phyloP scores from a whole-genome alignment of 2,113 vertebrate species.

The Saguinus imperator region DNA sequence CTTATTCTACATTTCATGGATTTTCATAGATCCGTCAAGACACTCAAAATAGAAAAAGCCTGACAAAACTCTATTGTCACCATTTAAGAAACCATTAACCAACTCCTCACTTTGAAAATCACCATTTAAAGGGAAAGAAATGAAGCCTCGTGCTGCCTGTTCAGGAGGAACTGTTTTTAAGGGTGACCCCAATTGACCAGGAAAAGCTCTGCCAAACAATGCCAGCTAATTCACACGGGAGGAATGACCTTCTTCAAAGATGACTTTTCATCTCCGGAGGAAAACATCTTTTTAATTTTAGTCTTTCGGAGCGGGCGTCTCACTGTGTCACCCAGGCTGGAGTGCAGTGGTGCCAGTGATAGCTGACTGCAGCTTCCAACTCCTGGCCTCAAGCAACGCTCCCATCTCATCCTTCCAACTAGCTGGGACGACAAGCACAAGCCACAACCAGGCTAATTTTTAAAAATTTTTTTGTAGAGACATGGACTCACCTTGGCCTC shows the following conservation, averaged over 20 bases:
- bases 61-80: slow-evolving; percentile 16
- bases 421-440: neutral
- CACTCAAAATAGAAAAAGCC: neutral
- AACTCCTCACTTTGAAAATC: slow-evolving; percentile 11
- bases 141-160: neutral
- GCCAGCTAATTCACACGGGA: neutral
- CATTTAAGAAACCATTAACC: neutral
- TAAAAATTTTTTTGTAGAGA: neutral
- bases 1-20: neutral
- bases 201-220: too few species aligned
- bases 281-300: neutral
- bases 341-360: neutral
- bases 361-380: neutral
- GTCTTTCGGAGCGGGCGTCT: neutral
- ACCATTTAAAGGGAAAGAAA: neutral
- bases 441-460: neutral
- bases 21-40: neutral
- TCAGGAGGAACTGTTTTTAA: neutral
- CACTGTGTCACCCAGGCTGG: neutral
- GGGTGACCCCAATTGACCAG: neutral
- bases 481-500: neutral
- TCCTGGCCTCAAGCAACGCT: neutral
- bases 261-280: neutral
- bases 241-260: neutral
- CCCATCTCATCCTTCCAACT: neutral